Percentiles rank a stretch among this genome's conserved stretches.
phyloP scores from a whole-genome alignment of 1,140 invertebrate genomes.

The Polypedilum pembai region DNA sequence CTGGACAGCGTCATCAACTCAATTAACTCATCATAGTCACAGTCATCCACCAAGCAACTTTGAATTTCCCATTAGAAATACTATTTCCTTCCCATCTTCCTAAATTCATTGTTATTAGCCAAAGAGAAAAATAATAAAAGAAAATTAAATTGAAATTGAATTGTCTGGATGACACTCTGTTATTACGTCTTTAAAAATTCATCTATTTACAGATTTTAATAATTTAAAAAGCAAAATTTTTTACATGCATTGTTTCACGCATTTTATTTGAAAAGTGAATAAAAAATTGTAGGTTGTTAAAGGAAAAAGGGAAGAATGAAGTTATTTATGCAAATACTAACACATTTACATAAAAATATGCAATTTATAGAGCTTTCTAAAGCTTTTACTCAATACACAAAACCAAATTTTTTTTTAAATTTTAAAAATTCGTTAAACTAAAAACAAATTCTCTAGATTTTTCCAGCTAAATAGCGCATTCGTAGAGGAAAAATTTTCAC shows the following conservation, averaged over 20 bases:
- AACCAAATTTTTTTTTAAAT: not conserved
- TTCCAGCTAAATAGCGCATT: not conserved
- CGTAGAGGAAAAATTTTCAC: not conserved
- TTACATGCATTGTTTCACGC: not conserved
- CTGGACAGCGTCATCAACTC: conserved; percentile 3
- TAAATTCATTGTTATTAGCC: not conserved
- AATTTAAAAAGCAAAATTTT: not conserved
- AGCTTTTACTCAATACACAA: not conserved
- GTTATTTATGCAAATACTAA: not conserved
- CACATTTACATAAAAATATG: too few relatives aligned
- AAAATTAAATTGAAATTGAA: not conserved
- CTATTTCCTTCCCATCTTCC: not conserved
- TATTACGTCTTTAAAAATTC: not conserved
- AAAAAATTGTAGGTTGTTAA: not conserved
- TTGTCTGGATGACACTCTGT: not conserved
- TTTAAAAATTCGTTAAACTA: not conserved
- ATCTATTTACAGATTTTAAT: not conserved
- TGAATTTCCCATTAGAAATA: not conserved
- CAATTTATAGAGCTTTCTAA: not conserved
- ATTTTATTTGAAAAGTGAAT: not conserved
- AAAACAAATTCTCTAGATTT: not conserved
- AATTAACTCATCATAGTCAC: not conserved
- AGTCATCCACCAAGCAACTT: not conserved
- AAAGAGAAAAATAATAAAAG: not conserved
- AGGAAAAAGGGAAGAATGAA: not conserved